A percentile compares a stretch with the other conserved stretches of the same genome.
Conservation (phyloP, 2,797 vertebrate genomes). For the Neomorphus geoffroyi region DNA sequence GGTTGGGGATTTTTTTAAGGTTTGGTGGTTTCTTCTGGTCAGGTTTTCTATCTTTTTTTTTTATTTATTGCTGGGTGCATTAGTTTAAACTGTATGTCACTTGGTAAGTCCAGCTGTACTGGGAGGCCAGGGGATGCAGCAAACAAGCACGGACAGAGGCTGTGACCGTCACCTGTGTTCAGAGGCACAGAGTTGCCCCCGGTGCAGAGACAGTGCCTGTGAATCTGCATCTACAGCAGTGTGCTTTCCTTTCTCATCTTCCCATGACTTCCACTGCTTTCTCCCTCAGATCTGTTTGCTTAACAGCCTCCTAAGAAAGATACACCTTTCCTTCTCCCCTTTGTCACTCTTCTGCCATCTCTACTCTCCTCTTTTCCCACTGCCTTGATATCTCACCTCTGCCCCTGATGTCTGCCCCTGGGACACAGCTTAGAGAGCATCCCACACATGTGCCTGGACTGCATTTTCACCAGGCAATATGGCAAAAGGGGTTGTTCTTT, state of each 20-base stretch:
- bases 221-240: rapidly evolving
- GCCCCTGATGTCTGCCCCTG: rapidly evolving
- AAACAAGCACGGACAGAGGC: rapidly evolving
- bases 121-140: not conserved
- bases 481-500: not conserved
- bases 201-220: rapidly evolving
- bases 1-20: not conserved
- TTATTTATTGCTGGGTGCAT: not conserved
- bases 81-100: not conserved
- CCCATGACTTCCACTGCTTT: not conserved
- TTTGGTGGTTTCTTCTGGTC: not conserved
- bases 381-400: not conserved
- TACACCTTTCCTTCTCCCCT: rapidly evolving
- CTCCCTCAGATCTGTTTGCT: not conserved
- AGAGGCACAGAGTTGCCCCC: too few relatives aligned
- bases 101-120: not conserved
- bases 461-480: rapidly evolving
- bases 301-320: not conserved
- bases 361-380: not conserved
- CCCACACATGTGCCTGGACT: rapidly evolving
- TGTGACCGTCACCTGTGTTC: rapidly evolving
- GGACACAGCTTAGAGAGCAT: not conserved
- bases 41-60: not conserved
- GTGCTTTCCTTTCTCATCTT: not conserved
- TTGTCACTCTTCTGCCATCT: not conserved